Percentiles rank a stretch among this genome's conserved stretches.
Conservation (phyloP, 2,113 vertebrate species). For the Podarcis muralis region DNA sequence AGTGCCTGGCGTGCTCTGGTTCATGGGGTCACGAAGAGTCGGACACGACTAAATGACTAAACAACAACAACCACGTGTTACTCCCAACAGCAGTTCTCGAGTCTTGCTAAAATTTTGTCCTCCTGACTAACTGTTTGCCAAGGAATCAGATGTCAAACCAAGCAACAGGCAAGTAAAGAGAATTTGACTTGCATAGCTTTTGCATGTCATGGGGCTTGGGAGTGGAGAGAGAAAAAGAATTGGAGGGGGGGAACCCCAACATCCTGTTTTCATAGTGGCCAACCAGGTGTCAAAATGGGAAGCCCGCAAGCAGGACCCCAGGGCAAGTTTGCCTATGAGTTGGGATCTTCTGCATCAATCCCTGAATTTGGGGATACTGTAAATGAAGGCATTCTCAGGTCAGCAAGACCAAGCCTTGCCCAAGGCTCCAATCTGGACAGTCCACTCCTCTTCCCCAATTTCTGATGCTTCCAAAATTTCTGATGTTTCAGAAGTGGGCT, state of each 20-base stretch:
- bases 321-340: neutral
- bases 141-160: neutral
- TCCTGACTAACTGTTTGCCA: neutral
- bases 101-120: neutral
- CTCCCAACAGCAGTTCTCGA: accelerated
- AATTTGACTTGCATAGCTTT: accelerated
- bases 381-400: neutral
- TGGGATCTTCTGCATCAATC: neutral
- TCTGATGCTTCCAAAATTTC: too few relatives aligned
- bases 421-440: neutral
- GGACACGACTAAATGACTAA: too few relatives aligned
- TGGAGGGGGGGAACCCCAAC: neutral
- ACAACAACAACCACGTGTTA: accelerated
- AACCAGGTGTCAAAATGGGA: too few relatives aligned
- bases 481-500: too few relatives aligned
- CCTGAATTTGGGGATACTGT: neutral
- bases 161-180: neutral
- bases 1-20: too few relatives aligned
- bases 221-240: neutral
- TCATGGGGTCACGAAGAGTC: too few relatives aligned
- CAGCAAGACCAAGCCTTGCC: neutral
- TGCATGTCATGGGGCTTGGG: neutral
- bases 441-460: too few relatives aligned
- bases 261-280: too few relatives aligned
- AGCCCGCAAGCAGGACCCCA: too few relatives aligned